These are phyloP conservation scores for Mellivora capensis DNA, from an alignment of 2,113 vertebrate species.

Conservation along the genomic window DNA sequence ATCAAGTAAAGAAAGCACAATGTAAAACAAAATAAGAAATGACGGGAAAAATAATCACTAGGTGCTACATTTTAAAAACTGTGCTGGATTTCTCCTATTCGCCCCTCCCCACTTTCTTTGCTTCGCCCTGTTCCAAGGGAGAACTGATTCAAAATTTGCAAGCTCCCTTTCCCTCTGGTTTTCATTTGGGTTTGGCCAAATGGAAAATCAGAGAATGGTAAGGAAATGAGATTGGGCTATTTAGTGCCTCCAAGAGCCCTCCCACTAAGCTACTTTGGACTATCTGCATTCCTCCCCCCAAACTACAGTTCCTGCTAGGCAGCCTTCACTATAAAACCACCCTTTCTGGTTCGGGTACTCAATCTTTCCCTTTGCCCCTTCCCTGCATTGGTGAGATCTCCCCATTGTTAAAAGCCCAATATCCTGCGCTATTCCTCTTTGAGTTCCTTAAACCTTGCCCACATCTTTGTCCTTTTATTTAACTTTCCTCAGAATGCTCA, in stretches of 20 bases:
- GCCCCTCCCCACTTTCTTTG: not conserved
- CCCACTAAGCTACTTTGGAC: not conserved
- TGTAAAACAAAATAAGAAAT: constrained; percentile 8
- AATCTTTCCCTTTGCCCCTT: not conserved
- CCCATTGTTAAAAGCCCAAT: not conserved
- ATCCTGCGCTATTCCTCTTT: not conserved
- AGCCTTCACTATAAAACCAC: not conserved
- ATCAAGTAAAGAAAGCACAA: not conserved
- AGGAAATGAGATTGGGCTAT: not conserved
- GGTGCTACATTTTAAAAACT: not conserved
- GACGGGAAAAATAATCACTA: not conserved
- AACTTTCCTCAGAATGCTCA: not conserved
- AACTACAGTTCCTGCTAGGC: not conserved
- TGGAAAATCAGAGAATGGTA: not conserved
- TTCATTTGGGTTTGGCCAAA: not conserved
- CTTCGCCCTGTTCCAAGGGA: not conserved
- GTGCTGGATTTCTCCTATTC: not conserved
- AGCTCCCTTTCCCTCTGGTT: not conserved
- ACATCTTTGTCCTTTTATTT: not conserved
- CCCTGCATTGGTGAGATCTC: not conserved
- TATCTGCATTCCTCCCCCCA: not conserved
- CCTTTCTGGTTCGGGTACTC: not conserved
- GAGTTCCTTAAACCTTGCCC: not conserved
- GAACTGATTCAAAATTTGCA: not conserved
- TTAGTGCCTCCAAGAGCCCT: not conserved